These are phyloP conservation scores for Ephialtes manifestator DNA, from an alignment of 2,888 invertebrate genomes.

Conservation along the genomic window DNA sequence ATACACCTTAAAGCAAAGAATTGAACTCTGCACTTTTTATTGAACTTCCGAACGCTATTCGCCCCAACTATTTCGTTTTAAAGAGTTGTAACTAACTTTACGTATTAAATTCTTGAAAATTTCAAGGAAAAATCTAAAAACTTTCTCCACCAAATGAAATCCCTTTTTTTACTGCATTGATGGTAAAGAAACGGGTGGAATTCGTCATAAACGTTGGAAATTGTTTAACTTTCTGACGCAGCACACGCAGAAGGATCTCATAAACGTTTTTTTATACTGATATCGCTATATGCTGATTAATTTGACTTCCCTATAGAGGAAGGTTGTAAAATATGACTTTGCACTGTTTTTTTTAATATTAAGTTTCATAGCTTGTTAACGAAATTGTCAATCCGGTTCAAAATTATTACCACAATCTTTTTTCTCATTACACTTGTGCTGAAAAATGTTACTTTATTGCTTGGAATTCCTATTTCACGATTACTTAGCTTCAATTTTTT, in stretches of 20 bases:
- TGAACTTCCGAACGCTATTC: constrained; percentile 7
- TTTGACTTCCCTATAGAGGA: too few relatives aligned
- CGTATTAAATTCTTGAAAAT: not conserved
- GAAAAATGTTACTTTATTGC: too few relatives aligned
- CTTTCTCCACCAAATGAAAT: not conserved
- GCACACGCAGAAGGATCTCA: too few relatives aligned
- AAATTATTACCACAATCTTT: too few relatives aligned
- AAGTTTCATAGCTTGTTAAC: too few relatives aligned
- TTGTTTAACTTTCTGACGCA: not conserved
- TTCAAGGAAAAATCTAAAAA: not conserved
- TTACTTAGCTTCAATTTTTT: too few relatives aligned
- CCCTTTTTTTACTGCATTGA: not conserved
- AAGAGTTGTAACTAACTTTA: not conserved
- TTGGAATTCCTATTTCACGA: too few relatives aligned
- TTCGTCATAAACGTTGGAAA: not conserved
- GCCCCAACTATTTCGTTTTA: not conserved
- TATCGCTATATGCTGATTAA: too few relatives aligned
- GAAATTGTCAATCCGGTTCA: too few relatives aligned
- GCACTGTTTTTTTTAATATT: too few relatives aligned
- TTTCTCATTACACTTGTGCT: too few relatives aligned
- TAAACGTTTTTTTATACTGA: not conserved
- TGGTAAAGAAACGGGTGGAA: not conserved
- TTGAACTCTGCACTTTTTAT: constrained; percentile 41
- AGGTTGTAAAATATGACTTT: too few relatives aligned
- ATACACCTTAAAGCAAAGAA: constrained; percentile 66